Evolutionary conservation across 2,888 invertebrate species (phyloP), one percentile per base, ranked within the genome.

Genomic region (Drosophila yooni): DNA sequence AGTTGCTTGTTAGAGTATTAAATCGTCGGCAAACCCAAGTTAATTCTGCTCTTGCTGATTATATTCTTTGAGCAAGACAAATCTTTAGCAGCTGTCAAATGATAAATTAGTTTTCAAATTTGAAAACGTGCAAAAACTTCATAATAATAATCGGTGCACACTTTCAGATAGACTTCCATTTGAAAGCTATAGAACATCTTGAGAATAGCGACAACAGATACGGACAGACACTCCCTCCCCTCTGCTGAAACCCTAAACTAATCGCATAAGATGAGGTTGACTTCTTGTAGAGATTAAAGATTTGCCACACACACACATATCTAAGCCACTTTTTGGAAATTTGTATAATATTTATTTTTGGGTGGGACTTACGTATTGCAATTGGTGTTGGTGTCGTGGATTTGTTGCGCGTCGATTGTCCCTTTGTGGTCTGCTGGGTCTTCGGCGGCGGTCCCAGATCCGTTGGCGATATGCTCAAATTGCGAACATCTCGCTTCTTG

Each of bases 401-500:
- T 76, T 93, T 93, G 77, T 82, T 82, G 72, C 92, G 91, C 59
- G 92, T 80, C 61, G 92, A 92, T 68, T 90, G 83, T 56, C 93
- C 92, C 83, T 92, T 93, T 68, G 87, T 82, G 66, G 92, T 93
- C 85, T 93, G 93, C 73, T 93, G 93, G 61, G 93, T 91, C 89
- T 93, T 93, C 72, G 93, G 92, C 68, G 93, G 93, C 84, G 93
- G 93, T 75, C 93, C 93, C 83, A 93, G 90, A 89, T 93, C 93
- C 62, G 92, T 93, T 54, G 93, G 93, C 76, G 93, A 93, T 89
- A 92, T 93, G 88, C 92, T 93, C 79, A 93, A 88, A 84, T 93
- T 93, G 73, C 93, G 93, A 70, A 93, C 93, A 92, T 93, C 93
- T 71, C 93, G 93, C 83, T 93, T 93, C 82, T 93, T 93, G 89